phyloP scores from a whole-genome alignment of 1,140 invertebrate species.

The Drosophila ironensis region DNA sequence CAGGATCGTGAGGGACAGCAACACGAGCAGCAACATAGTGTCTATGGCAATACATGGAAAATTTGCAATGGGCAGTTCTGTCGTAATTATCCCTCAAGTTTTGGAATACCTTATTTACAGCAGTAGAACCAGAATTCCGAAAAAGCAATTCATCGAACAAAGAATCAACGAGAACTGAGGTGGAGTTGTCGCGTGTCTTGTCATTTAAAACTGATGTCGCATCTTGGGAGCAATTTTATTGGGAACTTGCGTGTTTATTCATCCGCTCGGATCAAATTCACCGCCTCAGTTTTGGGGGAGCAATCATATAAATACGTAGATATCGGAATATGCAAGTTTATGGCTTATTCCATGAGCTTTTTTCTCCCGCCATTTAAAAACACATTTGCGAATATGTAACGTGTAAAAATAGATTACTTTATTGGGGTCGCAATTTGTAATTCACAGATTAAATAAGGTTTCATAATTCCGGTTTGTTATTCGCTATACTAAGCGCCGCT shows the following conservation, averaged over 20 bases:
- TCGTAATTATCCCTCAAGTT: background rate
- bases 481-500: background rate
- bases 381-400: slow-evolving; percentile 15
- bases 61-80: background rate
- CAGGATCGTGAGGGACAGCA: slow-evolving; percentile 21
- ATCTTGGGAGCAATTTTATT: slow-evolving; percentile 61
- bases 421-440: slow-evolving; percentile 33
- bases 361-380: slow-evolving; percentile 8
- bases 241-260: slow-evolving; percentile 45
- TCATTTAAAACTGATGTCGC: slow-evolving; percentile 40
- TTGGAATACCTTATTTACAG: background rate
- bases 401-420: slow-evolving; percentile 22
- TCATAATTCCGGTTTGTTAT: slow-evolving; percentile 14
- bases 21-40: slow-evolving; percentile 1
- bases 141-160: slow-evolving; percentile 20
- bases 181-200: slow-evolving; percentile 47
- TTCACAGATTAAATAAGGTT: slow-evolving; percentile 23
- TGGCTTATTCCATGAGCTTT: background rate
- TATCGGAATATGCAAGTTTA: background rate
- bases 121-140: background rate
- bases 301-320: slow-evolving; percentile 12
- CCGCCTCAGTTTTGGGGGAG: background rate
- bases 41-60: background rate
- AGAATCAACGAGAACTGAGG: slow-evolving; percentile 45
- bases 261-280: background rate